Evolutionary conservation across 1,140 invertebrate genomes (phyloP), one percentile per base, ranked within the genome.

Genomic region (Drosophila nigromelanica): DNA sequence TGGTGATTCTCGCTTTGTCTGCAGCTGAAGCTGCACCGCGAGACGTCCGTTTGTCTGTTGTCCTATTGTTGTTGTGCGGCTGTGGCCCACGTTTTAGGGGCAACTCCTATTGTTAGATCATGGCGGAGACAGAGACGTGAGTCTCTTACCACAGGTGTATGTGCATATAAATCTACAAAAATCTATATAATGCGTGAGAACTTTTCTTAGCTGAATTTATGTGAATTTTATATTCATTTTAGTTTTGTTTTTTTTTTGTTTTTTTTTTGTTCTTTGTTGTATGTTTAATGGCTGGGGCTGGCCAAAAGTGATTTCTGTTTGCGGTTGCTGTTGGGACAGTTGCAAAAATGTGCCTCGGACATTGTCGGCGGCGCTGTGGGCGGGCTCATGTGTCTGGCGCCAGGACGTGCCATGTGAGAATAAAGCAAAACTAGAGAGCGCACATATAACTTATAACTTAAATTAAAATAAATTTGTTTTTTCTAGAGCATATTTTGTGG

Each of bases 171-270:
- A 63, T 60, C 58, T 33, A 35, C 12, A 24, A 58, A 58, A 58
- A 58, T 55, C 58, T 56, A 50, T 63, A 33, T 50, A 52, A 80
- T 80, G 83, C 83, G 82, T 87, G 83, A 89, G 83, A 89, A 87
- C 72, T 82, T 87, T 70, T 52, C 47, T 6, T 42, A 30, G 40
- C 47, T 62, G 18, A 78, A 86, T 85, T 85, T 86, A 86, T 85
- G 80, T 70, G 69, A 62, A 52, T 80, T 50, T 54, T 21, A 48
- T 24, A 40, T 73, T 54, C n/a, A 48, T 24, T 45, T 73, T 52
- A 21, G 30, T 59, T 77, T 59, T 47, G 52, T 18, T 47, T 67
- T 40, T 30, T 47, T 64, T 56, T 58, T 63, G 39, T 10, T 37
- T 61, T 43, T 60, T n/a, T 27, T 27, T 27, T 5, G 0, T 27